These are phyloP conservation scores for Salvelinus namaycush DNA, from an alignment of 2,113 vertebrate species.

Conservation along the genomic window DNA sequence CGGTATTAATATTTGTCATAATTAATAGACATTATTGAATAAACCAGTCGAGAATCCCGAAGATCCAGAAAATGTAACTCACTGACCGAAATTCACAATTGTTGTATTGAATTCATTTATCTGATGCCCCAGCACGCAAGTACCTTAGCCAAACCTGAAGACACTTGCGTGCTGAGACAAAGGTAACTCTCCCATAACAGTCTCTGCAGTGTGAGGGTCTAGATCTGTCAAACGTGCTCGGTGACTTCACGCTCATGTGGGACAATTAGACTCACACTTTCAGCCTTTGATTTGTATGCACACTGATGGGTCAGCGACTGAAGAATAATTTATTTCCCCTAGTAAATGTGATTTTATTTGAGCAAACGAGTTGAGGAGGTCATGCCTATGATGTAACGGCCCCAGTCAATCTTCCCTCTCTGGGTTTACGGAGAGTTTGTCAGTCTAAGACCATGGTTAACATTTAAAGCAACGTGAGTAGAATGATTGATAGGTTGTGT, in stretches of 20 bases:
- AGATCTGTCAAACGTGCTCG: too few relatives aligned
- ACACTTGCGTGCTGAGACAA: not conserved
- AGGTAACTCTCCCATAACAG: not conserved
- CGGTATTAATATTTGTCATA: too few relatives aligned
- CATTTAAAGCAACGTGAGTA: slow-evolving; percentile 35
- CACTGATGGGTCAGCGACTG: not conserved
- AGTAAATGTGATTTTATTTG: slow-evolving; percentile 13
- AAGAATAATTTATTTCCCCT: slow-evolving; percentile 13
- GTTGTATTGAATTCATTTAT: not conserved
- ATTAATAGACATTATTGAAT: too few relatives aligned
- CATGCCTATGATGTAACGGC: slow-evolving; percentile 13
- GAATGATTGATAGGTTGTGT: not conserved
- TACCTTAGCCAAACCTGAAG: not conserved
- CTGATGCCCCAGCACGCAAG: not conserved
- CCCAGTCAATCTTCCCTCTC: not conserved
- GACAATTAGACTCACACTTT: not conserved
- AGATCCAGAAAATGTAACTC: too few relatives aligned
- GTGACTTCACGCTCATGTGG: not conserved
- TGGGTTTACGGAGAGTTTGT: slow-evolving; percentile 38
- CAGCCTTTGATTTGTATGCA: slow-evolving; percentile 1
- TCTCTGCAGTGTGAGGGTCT: not conserved
- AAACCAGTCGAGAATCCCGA: too few relatives aligned
- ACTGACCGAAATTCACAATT: too few relatives aligned
- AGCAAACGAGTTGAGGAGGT: not conserved
- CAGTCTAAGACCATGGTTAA: slow-evolving; percentile 36